Evolutionary conservation across 2,888 invertebrate genomes (phyloP).

Genomic region (Pheosia gnoma): DNA sequence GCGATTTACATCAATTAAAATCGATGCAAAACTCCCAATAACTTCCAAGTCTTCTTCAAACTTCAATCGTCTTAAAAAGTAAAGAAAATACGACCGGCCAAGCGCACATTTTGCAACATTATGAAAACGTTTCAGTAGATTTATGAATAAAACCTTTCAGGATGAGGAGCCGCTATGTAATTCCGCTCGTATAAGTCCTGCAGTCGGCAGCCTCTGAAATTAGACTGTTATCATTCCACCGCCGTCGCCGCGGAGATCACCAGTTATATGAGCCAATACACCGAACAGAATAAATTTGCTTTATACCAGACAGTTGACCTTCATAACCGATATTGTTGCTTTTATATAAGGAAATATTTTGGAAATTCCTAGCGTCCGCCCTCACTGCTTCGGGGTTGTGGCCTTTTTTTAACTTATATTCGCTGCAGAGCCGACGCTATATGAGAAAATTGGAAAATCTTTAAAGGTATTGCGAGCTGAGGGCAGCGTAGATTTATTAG

Average conservation of each 20-base stretch:
- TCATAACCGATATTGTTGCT: slow-evolving; percentile 79
- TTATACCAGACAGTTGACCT: slow-evolving; percentile 80
- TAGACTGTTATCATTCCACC: slow-evolving; percentile 81
- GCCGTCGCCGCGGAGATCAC: slow-evolving; percentile 78
- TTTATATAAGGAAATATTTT: slow-evolving; percentile 72
- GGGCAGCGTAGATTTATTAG: slow-evolving; percentile 30
- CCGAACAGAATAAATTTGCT: slow-evolving; percentile 82
- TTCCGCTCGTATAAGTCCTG: slow-evolving; percentile 73
- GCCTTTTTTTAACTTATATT: slow-evolving; percentile 61
- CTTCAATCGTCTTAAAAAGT: slow-evolving; percentile 24
- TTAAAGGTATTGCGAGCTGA: slow-evolving; percentile 47
- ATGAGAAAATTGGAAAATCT: slow-evolving; percentile 59
- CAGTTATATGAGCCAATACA: slow-evolving; percentile 82
- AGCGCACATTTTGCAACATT: slow-evolving; percentile 74
- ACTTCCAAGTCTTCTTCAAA: not conserved
- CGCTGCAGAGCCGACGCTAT: slow-evolving; percentile 53
- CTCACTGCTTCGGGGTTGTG: slow-evolving; percentile 49
- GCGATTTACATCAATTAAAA: not conserved
- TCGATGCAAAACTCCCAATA: not conserved
- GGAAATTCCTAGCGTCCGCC: slow-evolving; percentile 58
- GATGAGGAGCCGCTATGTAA: slow-evolving; percentile 77
- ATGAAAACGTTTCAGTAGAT: slow-evolving; percentile 80
- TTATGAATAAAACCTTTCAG: slow-evolving; percentile 84
- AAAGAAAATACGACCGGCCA: slow-evolving; percentile 59
- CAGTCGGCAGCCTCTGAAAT: slow-evolving; percentile 71